Base-by-base conservation (phyloP, 2,113 vertebrate genomes). In the Callocephalon fimbriatum region DNA sequence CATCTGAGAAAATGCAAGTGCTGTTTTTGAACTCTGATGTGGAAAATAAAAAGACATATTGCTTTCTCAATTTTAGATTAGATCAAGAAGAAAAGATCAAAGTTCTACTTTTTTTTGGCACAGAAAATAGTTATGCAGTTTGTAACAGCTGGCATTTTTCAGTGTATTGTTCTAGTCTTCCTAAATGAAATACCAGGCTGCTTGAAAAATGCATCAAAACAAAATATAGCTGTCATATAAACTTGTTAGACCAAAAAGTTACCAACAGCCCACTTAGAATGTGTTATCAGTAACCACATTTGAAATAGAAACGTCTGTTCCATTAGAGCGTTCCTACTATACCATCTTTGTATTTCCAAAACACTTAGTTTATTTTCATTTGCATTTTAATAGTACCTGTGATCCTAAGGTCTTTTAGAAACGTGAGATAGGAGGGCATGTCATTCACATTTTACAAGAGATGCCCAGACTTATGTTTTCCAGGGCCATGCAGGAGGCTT, bases 21-120 rank as follows among this genome's bases (percentile, higher is more conserved):
- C n/a, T 68, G 32, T 25, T 95, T 94, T 68, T 91, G 61, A 85
- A 18, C 45, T 85, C 7, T 2, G 68, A 56, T 48, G 10, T 62
- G 56, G 67, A 75, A 88, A 94, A 88, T 56, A 72, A 68, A 75
- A 89, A 72, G 67, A 66, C 29, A n/a, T 45, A 50, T 47, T 88
- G 42, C 85, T 86, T 93, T 44, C 59, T 80, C 63, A 62, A 88
- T 86, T 91, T 95, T 83, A 38, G 51, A 78, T 96, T 88, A 91
- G 79, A 59, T 95, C 77, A 68, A 80, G 93, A 94, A 18, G 7
- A 87, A 93, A 59, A 97, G 71, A 95, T 89, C 66, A 95, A 95
- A 97, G 85, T 96, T 94, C 54, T 90, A n/a, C 44, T 37, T n/a
- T 66, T 66, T 81, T 90, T 93, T 75, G 37, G 72, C 75, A 75